Conservation (phyloP, 1,140 invertebrate genomes). For the Drosophila persimilis region DNA sequence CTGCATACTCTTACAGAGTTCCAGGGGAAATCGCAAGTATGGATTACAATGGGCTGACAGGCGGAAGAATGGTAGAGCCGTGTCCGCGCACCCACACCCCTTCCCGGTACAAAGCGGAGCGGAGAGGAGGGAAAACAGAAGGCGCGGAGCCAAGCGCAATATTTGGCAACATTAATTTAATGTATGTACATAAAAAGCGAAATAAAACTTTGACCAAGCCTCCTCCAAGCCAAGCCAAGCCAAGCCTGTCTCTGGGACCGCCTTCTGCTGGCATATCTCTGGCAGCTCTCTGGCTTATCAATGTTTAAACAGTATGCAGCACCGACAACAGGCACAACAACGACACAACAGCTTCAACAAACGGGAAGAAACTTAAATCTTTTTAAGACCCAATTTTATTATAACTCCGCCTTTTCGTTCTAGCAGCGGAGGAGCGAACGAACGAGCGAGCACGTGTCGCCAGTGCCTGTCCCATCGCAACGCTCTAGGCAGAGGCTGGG, state of each 20-base stretch:
- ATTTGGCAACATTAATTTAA: slow-evolving; percentile 67
- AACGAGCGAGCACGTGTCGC: too few species aligned
- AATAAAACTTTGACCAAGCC: slow-evolving; percentile 63
- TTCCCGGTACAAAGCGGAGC: not conserved
- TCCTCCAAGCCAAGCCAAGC: not conserved
- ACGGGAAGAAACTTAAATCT: slow-evolving; percentile 33
- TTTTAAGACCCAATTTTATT: slow-evolving; percentile 54
- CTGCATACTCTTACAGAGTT: not conserved
- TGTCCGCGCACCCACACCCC: not conserved
- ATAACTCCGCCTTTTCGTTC: slow-evolving; percentile 17
- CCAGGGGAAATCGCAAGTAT: slow-evolving; percentile 4
- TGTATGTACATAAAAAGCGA: slow-evolving; percentile 60
- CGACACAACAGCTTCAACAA: not conserved
- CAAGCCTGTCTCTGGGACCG: not conserved
- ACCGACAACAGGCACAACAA: slow-evolving; percentile 11
- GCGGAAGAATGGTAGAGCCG: not conserved
- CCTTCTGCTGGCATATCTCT: slow-evolving; percentile 2
- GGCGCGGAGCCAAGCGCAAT: slow-evolving; percentile 39
- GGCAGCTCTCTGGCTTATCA: slow-evolving; percentile 47
- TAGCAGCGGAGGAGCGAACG: too few species aligned
- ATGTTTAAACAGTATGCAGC: slow-evolving; percentile 68
- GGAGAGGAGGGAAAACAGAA: not conserved
- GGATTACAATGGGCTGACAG: too few species aligned
- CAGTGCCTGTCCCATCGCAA: too few species aligned
- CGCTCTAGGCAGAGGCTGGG: too few species aligned